Percentiles rank a stretch among this genome's conserved stretches.
phyloP scores from a whole-genome alignment of 2,797 vertebrate species.

The Miichthys miiuy region DNA sequence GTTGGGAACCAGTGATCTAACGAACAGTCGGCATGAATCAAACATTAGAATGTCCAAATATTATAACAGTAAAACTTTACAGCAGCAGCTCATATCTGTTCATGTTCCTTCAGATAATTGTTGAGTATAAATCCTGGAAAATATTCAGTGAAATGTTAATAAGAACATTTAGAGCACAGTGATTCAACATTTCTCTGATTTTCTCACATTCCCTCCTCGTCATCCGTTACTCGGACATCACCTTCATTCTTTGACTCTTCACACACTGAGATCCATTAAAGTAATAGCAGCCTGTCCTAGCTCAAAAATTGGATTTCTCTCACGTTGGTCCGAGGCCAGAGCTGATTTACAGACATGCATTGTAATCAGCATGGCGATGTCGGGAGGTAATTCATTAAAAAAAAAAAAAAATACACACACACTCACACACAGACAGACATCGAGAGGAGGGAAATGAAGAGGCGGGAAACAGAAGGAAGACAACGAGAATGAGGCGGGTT shows the following conservation, averaged over 20 bases:
- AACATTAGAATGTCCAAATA: background rate
- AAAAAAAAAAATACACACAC: background rate
- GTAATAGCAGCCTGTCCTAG: conserved; percentile 21
- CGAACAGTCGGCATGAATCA: background rate
- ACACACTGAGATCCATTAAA: conserved; percentile 20
- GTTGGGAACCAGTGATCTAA: background rate
- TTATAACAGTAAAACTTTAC: background rate
- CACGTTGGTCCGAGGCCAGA: conserved; percentile 14
- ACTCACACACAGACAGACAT: background rate
- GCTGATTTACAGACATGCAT: conserved; percentile 32
- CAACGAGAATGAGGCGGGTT: background rate
- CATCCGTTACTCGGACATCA: conserved; percentile 23
- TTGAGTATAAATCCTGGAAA: conserved; percentile 17
- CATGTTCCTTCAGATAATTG: conserved; percentile 13
- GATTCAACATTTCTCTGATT: background rate
- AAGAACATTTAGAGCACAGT: background rate
- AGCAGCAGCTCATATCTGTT: conserved; percentile 1
- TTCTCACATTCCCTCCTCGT: background rate
- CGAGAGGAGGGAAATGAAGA: conserved; percentile 7
- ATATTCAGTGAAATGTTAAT: conserved; percentile 13
- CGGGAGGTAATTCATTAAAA: conserved; percentile 41
- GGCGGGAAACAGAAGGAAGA: background rate
- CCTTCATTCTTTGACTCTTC: conserved; percentile 26
- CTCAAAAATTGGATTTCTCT: conserved; percentile 41
- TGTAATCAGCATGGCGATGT: conserved; percentile 2